Evolutionary conservation across 2,797 vertebrate species (phyloP), one percentile per base, ranked within the genome.

Genomic region (Poecilia picta): DNA sequence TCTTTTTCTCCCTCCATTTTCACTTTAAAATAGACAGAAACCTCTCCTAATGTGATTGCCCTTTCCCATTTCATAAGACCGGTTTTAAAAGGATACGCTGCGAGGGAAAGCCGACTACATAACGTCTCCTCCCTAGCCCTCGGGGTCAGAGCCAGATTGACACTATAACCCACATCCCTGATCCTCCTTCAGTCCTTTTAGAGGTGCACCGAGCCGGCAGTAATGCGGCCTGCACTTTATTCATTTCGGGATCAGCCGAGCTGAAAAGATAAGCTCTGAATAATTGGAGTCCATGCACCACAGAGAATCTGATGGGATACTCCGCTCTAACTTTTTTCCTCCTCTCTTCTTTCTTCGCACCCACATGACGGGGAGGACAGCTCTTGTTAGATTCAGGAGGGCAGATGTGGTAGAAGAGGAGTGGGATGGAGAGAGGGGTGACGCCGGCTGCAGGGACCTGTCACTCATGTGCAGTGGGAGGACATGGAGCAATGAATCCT

Each of bases 211-310:
- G 88, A 93, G 95, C 96, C 96, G 90, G 97, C 97, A 97, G 96
- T 97, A 97, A 98, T 96, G 55, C 91, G 91, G 92, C 94, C 93
- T 88, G 93, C 96, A 95, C 96, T 97, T 97, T 96, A 97, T 97
- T 97, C 97, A 97, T 93, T 95, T 91, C 91, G 92, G 94, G 96
- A 95, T 96, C 96, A 95, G 94, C 94, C 88, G 87, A 95, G 94
- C 96, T 97, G 96, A 96, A 97, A 97, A 97, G 97, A 97, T 98
- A 97, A 98, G 97, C 97, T 98, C 96, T 97, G 97, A 97, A 97
- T 97, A 97, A 98, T 97, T 97, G 96, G 96, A 96, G 95, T 86
- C 96, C 95, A 93, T 94, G 93, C 96, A 97, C 96, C 96, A 95
- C 91, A 90, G 95, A 96, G 94, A 97, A 96, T 97, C 96, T 94